A percentile compares a stretch with the other conserved stretches of the same genome.
Evolutionary conservation across 2,888 invertebrate genomes (phyloP).

Genomic region (Meghimatium bilineatum): DNA sequence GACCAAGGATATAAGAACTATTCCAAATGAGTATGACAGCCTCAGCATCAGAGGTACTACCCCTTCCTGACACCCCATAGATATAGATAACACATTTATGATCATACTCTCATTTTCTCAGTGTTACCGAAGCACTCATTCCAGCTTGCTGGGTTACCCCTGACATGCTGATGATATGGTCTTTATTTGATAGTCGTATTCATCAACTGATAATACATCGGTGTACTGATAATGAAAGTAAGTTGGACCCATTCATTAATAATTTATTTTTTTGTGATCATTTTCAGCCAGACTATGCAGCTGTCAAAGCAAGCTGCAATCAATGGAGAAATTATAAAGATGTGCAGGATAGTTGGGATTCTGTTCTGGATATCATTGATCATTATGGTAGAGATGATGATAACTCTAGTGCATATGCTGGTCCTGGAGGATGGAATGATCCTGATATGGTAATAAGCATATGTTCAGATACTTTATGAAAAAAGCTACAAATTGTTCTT

Average conservation of each 20-base stretch:
- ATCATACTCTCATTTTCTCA: too few relatives aligned
- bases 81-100: too few relatives aligned
- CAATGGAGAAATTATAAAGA: constrained; percentile 96
- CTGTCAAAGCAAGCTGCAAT: constrained; percentile 92
- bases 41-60: too few relatives aligned
- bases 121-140: too few relatives aligned
- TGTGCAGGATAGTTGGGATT: constrained; percentile 95
- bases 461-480: too few relatives aligned
- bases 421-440: constrained; percentile 98
- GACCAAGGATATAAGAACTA: too few relatives aligned
- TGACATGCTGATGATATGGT: too few relatives aligned
- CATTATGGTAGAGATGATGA: constrained; percentile 96
- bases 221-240: background rate
- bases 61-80: too few relatives aligned
- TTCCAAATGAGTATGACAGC: too few relatives aligned
- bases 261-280: background rate
- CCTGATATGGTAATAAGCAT: constrained; percentile 90
- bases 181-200: background rate
- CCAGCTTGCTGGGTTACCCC: too few relatives aligned
- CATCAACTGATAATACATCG: background rate
- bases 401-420: constrained; percentile 90
- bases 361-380: constrained; percentile 93
- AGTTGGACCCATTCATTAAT: background rate
- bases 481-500: too few relatives aligned
- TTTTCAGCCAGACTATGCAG: constrained; percentile 88